phyloP scores from a whole-genome alignment of 53 echinoderm and acorn worm genomes.

The Paelopatides confundens region DNA sequence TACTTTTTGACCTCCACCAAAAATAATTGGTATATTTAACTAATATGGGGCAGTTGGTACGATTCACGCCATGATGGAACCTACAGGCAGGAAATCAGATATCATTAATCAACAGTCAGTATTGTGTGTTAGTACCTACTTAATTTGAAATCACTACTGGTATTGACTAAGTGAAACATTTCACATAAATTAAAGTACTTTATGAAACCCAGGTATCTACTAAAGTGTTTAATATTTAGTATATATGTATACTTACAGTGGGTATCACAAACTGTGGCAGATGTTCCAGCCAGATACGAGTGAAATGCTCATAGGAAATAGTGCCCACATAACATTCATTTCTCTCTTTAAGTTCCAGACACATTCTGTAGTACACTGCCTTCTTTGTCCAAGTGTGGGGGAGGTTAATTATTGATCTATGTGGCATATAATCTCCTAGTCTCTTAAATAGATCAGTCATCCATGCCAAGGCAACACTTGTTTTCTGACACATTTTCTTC shows the following conservation, averaged over 20 bases:
- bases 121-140: too few relatives aligned
- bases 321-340: not conserved
- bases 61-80: too few relatives aligned
- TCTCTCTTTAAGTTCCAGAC: not conserved
- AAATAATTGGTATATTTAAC: too few relatives aligned
- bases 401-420: not conserved
- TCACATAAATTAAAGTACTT: too few relatives aligned
- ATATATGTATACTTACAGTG: constrained; percentile 1
- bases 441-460: constrained; percentile 15
- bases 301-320: constrained; percentile 19
- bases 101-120: too few relatives aligned
- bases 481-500: not conserved
- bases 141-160: too few relatives aligned
- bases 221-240: too few relatives aligned
- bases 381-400: constrained; percentile 16
- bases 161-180: too few relatives aligned
- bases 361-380: not conserved
- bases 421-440: constrained; percentile 13
- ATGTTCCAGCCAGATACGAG: not conserved
- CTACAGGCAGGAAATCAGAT: too few relatives aligned
- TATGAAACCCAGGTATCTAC: too few relatives aligned
- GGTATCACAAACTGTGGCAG: constrained; percentile 5
- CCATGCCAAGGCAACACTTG: not conserved
- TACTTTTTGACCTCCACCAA: too few relatives aligned
- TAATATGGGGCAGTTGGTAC: too few relatives aligned